Evolutionary conservation across 1,140 invertebrate genomes (phyloP), one percentile per base, ranked within the genome.

Genomic region (Drosophila kanapiae): DNA sequence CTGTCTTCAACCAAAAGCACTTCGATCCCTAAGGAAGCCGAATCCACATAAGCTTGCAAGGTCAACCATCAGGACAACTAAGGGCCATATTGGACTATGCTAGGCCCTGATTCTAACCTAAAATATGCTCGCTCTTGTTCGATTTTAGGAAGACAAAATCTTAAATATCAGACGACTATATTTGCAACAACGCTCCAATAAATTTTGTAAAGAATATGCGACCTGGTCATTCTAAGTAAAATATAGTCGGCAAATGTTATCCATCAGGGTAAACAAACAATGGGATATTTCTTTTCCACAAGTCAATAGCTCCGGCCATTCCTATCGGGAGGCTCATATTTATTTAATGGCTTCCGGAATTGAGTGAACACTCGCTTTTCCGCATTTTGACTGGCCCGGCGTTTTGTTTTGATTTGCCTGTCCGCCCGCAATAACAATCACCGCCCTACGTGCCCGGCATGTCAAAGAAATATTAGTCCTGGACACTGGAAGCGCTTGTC

Each of bases 361-460:
- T 62, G 59, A 35, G 57, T 27, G 38, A 64, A 62, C 56, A 43
- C 33, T 62, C 42, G 23, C 16, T 65, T 65, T 43, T 62, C 31
- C 53, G 38, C 16, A n/a, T 23, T 61, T 38, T 16, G 38, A 23
- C 38, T 14, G 38, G 38, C 57, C 16, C 60, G 29, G 14, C 43
- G 14, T 35, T 58, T 27, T 71, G 49, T 40, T 71, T 58, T 71
- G 67, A 38, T 72, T 53, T 31, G 33, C 18, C 38, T 53, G 56
- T 35, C 57, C n/a, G 11, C 40, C 63, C 45, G 14, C 48, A 27
- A 37, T 59, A 47, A 71, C 43, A 71, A 61, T 33, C 18, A 59
- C 51, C 42, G 33, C 42, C 27, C 63, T 68, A 79, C 78, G 82
- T 85, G 82, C 49, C 42, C 51, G 58, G 62, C 62, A 79, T 82